Percentiles rank a stretch among this genome's conserved stretches.
These are phyloP conservation scores for Rhea pennata DNA, from an alignment of 2,113 vertebrate species.

Conservation along the genomic window DNA sequence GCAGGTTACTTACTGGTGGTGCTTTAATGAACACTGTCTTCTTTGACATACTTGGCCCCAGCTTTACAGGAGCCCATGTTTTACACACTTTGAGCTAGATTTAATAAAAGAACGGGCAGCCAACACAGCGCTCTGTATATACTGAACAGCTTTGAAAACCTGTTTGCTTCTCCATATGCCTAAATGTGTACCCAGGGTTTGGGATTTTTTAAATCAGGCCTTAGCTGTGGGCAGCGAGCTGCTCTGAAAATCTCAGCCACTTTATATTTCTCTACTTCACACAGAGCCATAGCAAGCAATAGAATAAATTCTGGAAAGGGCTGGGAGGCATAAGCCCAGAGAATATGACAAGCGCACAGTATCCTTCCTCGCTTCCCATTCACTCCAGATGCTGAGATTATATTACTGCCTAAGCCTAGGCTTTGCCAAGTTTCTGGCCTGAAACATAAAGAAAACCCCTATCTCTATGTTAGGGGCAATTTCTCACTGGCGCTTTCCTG, in stretches of 20 bases:
- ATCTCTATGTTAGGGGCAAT: constrained; percentile 44
- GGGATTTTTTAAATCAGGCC: background rate
- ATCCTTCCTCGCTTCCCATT: constrained; percentile 16
- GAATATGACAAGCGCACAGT: background rate
- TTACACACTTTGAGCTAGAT: background rate
- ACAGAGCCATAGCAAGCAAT: background rate
- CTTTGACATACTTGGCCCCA: background rate
- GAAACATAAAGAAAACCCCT: constrained; percentile 49
- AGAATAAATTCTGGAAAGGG: constrained; percentile 23
- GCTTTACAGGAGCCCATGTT: background rate
- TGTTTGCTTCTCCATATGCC: constrained; percentile 16
- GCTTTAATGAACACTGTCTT: background rate
- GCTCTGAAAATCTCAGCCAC: background rate
- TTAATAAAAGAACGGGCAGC: background rate
- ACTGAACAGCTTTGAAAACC: background rate
- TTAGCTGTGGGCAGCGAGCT: background rate
- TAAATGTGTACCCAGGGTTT: background rate
- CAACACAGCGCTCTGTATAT: background rate
- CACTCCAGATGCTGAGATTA: background rate
- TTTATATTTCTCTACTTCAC: background rate
- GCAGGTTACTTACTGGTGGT: background rate
- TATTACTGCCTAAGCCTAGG: background rate
- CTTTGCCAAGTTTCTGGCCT: constrained; percentile 47
- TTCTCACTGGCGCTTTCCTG: constrained; percentile 49
- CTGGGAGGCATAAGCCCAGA: background rate